phyloP scores from a whole-genome alignment of 2,888 invertebrate genomes.

The Tetragonula carbonaria region DNA sequence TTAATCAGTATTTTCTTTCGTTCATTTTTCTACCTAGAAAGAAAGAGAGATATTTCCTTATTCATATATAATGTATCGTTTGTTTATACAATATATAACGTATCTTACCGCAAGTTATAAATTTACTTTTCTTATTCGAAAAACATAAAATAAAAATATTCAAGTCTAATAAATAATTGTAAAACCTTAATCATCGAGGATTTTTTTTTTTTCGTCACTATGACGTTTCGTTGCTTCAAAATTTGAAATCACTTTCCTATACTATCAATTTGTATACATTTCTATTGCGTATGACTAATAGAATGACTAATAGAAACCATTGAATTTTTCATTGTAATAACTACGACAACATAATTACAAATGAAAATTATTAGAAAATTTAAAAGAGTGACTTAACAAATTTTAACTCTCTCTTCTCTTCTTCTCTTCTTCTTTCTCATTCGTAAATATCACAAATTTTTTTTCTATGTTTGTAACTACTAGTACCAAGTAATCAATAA shows the following conservation, averaged over 20 bases:
- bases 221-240: not conserved
- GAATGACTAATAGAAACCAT: not conserved
- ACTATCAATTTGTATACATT: not conserved
- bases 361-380: not conserved
- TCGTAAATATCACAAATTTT: not conserved
- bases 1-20: too few species aligned
- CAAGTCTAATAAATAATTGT: too few species aligned
- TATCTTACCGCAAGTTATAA: too few species aligned
- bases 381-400: not conserved
- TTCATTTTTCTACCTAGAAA: too few species aligned
- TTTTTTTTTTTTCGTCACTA: too few species aligned
- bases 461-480: not conserved
- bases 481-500: not conserved
- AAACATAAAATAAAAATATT: too few species aligned
- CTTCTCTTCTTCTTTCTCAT: not conserved
- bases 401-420: too few species aligned
- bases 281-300: not conserved
- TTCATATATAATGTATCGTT: too few species aligned
- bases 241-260: not conserved
- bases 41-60: too few species aligned
- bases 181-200: too few species aligned
- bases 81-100: too few species aligned
- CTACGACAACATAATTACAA: not conserved
- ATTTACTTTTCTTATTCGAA: too few species aligned
- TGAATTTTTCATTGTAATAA: not conserved